phyloP scores from a whole-genome alignment of 2,113 vertebrate species.

The Epinephelus fuscoguttatus region DNA sequence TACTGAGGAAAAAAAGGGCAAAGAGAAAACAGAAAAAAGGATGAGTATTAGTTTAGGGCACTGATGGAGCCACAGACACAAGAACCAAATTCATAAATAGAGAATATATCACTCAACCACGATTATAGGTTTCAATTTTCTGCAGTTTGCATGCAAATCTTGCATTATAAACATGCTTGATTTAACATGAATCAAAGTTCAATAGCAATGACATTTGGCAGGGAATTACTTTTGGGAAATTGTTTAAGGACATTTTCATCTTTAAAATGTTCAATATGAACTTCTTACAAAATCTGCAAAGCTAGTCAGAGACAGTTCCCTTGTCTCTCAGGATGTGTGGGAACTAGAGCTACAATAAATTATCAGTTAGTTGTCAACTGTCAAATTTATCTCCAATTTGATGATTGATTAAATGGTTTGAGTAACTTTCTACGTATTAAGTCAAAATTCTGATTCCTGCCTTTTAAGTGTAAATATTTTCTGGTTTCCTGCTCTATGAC shows the following conservation, averaged over 20 bases:
- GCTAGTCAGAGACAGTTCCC: too few species aligned
- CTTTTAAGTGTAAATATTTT: too few species aligned
- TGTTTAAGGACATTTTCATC: neutral
- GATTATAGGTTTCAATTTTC: too few species aligned
- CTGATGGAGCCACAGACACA: neutral
- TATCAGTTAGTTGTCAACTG: too few species aligned
- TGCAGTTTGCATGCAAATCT: neutral
- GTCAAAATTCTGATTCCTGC: too few species aligned
- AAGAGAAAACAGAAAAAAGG: neutral
- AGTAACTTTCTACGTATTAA: too few species aligned
- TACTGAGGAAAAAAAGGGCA: conserved; percentile 84
- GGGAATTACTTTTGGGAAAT: neutral
- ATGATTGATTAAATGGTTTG: too few species aligned
- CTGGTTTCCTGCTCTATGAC: too few species aligned
- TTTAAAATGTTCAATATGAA: neutral
- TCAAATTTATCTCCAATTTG: too few species aligned
- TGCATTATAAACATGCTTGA: neutral
- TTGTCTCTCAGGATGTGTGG: too few species aligned
- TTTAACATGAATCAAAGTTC: neutral
- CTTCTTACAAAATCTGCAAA: neutral
- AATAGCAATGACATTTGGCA: neutral
- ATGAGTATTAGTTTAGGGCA: neutral
- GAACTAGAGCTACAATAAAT: too few species aligned
- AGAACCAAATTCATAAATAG: neutral
- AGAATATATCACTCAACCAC: too few species aligned